A percentile compares a stretch with the other conserved stretches of the same genome.
Conservation (phyloP, 2,113 vertebrate species). For the Pimephales promelas region DNA sequence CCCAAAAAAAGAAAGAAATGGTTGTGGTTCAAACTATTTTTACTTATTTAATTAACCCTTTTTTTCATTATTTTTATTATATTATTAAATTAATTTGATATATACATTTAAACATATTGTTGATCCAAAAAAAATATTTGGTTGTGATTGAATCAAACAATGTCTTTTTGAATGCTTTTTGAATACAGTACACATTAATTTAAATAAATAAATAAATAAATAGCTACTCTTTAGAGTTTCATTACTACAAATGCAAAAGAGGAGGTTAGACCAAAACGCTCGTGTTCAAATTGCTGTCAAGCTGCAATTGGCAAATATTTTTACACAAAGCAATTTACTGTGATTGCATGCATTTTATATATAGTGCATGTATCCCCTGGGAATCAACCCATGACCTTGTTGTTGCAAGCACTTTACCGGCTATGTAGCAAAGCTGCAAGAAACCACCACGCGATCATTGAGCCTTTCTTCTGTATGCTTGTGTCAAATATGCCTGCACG, state of each 20-base stretch:
- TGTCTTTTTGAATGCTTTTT: background rate
- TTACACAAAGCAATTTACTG: background rate
- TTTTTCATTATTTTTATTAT: too few species aligned
- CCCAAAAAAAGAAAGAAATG: too few species aligned
- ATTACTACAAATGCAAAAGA: background rate
- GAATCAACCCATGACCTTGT: background rate
- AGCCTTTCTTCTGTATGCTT: conserved; percentile 2
- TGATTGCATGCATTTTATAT: background rate
- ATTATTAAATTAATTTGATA: background rate
- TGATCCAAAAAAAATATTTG: background rate
- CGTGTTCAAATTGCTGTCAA: background rate
- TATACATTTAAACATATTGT: background rate
- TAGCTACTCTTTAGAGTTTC: background rate
- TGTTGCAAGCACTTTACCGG: background rate
- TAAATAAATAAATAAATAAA: too few species aligned
- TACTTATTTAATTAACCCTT: background rate
- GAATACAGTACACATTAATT: too few species aligned
- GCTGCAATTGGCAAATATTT: background rate
- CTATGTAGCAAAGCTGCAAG: background rate
- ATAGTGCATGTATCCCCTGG: background rate
- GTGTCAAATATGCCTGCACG: conserved; percentile 3
- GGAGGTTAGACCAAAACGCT: background rate
- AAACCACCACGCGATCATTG: background rate
- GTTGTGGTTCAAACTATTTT: background rate
- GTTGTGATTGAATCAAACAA: background rate